Evolutionary conservation across 2,888 invertebrate species (phyloP).

Genomic region (Spilosoma lubricipeda): DNA sequence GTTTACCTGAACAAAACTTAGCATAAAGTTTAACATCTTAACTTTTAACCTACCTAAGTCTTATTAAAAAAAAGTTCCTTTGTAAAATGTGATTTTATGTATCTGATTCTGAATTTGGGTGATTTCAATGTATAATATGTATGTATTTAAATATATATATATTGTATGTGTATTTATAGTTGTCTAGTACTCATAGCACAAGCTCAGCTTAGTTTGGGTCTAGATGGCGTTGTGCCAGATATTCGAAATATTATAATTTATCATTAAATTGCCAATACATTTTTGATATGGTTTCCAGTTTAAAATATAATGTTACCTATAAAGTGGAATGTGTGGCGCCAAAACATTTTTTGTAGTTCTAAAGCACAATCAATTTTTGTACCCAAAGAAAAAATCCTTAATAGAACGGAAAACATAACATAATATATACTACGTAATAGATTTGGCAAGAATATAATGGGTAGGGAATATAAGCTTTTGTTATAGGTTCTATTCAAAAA

Average conservation of each 20-base stretch:
- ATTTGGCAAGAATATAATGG: conserved; percentile 41
- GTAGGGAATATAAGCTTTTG: conserved; percentile 47
- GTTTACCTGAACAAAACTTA: not conserved
- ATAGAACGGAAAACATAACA: conserved; percentile 32
- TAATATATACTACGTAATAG: conserved; percentile 34
- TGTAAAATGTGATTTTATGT: not conserved
- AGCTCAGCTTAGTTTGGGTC: too few relatives aligned
- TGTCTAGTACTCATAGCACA: too few relatives aligned
- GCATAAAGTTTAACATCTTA: not conserved
- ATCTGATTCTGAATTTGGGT: too few relatives aligned
- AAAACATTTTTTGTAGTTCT: not conserved
- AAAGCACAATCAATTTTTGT: not conserved
- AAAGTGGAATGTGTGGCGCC: not conserved
- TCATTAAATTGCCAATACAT: not conserved
- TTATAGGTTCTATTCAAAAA: conserved; percentile 45
- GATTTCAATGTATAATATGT: too few relatives aligned
- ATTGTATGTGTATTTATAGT: too few relatives aligned
- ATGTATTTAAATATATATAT: too few relatives aligned
- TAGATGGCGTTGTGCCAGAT: too few relatives aligned
- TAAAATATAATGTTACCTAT: not conserved
- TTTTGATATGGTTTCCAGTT: not conserved
- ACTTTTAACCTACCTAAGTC: too few relatives aligned
- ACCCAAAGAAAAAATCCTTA: conserved; percentile 22
- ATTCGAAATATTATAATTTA: too few relatives aligned
- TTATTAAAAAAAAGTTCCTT: too few relatives aligned